Base-by-base conservation (phyloP, 2,888 invertebrate genomes). In the Eucera pruinosa region DNA sequence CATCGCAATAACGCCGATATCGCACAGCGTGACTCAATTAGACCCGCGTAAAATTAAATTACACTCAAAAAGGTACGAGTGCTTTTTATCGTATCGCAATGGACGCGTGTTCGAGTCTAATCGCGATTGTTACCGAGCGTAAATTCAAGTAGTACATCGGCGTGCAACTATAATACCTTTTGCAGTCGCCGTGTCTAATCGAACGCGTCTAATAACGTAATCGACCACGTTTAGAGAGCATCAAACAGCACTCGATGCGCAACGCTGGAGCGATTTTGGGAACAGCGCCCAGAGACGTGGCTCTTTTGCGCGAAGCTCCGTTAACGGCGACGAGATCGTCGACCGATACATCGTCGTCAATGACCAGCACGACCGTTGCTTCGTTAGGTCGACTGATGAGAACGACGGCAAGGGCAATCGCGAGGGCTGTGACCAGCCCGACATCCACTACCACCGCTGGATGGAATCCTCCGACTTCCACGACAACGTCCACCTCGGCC, bases 171-270 rank as follows among this genome's bases (percentile, higher is more conserved):
- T n/a, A n/a, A n/a, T n/a, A n/a, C n/a, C n/a, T n/a, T n/a, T n/a
- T n/a, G n/a, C n/a, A n/a, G n/a, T 18, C 0, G 7, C 33, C 33
- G 33, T 7, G 33, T 3, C 13, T 39, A n/a, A 15, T 15, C n/a
- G 6, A 7, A 6, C 9, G 18, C 36, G 1, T 3, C 23, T 4
- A 36, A 39, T 36, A 11, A 15, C 11, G 13, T n/a, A 11, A 50
- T 5, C 3, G 4, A 30, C 20, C 11, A 5, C 39, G 13, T 58
- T 30, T 18, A 92, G 95, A 94, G 85, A 95, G 94, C 80, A 94
- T 97, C 90, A 95, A 95, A 82, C 95, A 95, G 88, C 96, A 97
- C 91, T 95, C 96, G 64, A 91, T 96, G 89, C 95, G 96, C 87
- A 96, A 96, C 92, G 95, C 96, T 71, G 96, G 96, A 78, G 95